Evolutionary conservation across 2,888 invertebrate genomes (phyloP), one percentile per base, ranked within the genome.

Genomic region (Alitta virens): DNA sequence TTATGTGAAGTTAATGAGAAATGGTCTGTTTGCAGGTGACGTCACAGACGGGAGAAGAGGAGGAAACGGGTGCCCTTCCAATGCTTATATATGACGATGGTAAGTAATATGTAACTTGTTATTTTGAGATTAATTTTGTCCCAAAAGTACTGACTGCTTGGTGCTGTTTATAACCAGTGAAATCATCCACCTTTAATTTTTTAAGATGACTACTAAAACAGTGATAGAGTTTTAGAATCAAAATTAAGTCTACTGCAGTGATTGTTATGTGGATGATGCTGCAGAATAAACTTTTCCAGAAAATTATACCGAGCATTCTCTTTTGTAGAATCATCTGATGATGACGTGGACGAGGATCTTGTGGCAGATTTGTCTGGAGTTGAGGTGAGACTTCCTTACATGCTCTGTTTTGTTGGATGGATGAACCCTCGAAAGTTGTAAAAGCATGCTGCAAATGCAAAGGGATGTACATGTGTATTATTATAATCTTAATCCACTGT

Each of bases 71-170:
- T 3, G 61, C 64, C 3, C 72, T 72, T 46, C 71, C 77, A 24
- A 65, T 78, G 63, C 64, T 78, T 12, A 68, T 74, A 57, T 76
- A 75, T 66, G 75, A 77, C 63, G 78, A 77, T 69, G 76, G 77
- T 78, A 66, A 64, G 65, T 67, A 38, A n/a, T n/a, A n/a, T n/a
- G n/a, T n/a, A n/a, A n/a, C n/a, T n/a, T n/a, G n/a, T n/a, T n/a
- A n/a, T n/a, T n/a, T n/a, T n/a, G n/a, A n/a, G n/a, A n/a, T n/a
- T n/a, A n/a, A n/a, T n/a, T n/a, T n/a, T n/a, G n/a, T n/a, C n/a
- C n/a, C n/a, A n/a, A n/a, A n/a, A n/a, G n/a, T n/a, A n/a, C n/a
- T n/a, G n/a, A n/a, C n/a, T n/a, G n/a, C n/a, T n/a, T n/a, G n/a
- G n/a, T n/a, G n/a, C n/a, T n/a, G n/a, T n/a, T n/a, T n/a, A n/a